phyloP scores from a whole-genome alignment of 2,797 vertebrate species.

The Oryzias dopingdopingensis region DNA sequence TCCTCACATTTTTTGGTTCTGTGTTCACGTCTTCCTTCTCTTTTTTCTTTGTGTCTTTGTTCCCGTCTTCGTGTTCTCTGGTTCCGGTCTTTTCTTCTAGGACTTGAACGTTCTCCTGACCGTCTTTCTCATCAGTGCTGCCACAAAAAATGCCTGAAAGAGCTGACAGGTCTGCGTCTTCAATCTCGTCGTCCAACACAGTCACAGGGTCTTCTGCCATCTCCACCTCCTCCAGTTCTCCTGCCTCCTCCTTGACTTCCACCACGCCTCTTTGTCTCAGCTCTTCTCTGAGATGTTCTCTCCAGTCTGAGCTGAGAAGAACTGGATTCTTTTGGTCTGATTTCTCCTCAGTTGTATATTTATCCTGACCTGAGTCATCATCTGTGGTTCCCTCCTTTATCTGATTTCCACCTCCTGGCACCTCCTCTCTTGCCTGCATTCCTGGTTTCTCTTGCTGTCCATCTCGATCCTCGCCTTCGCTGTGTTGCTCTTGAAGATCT shows the following conservation, averaged over 20 bases:
- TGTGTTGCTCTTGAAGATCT: neutral
- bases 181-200: conserved; percentile 59
- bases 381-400: conserved; percentile 10
- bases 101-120: neutral
- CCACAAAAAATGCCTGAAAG: too few species aligned
- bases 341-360: conserved; percentile 5
- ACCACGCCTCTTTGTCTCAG: neutral
- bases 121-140: neutral
- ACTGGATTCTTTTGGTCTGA: conserved; percentile 15
- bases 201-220: conserved; percentile 59
- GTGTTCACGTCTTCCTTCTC: conserved; percentile 3
- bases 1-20: neutral
- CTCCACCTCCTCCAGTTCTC: conserved; percentile 19
- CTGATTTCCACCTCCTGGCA: neutral
- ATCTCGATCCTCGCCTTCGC: conserved; percentile 4
- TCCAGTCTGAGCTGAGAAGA: neutral
- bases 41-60: neutral
- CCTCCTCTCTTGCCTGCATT: neutral
- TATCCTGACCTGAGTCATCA: conserved; percentile 16
- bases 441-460: conserved; percentile 15
- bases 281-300: conserved; percentile 1
- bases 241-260: conserved; percentile 4
- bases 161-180: conserved; percentile 18
- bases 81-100: neutral
- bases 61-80: neutral